Base-by-base conservation (phyloP, 2,888 invertebrate species). In the Mellilla xanthometata region DNA sequence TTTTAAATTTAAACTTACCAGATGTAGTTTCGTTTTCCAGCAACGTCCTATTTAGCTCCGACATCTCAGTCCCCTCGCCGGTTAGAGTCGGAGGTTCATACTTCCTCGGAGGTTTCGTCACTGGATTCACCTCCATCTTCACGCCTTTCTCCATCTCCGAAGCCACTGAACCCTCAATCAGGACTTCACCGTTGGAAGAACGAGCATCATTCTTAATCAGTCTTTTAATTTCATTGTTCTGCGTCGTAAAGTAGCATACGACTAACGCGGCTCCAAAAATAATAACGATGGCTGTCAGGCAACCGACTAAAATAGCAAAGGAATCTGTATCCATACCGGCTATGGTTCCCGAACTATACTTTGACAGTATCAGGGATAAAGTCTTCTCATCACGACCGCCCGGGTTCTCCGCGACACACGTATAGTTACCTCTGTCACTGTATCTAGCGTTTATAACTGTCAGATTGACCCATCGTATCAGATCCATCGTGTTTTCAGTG, bases 121-220 rank as follows among this genome's bases (percentile, higher is more conserved):
- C 93, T 0, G 96, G 96, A 83, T 96, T 96, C 33, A 95, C 94
- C 52, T 95, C 95, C 5, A 94, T 93, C 58, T 96, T 93, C 30
- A 95, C 86, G 12, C 94, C 93, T 72, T 96, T 96, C 70, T 96
- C 95, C 73, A 94, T 93, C 71, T 96, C 96, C 51, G 94, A 93
- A 1, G 92, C 91, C 2, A 94, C 93, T 0, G 94, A 94, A 7
- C 93, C 93, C 61, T 94, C 94, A 49, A 94, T 91, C 62, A 94
- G 90, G 8, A 93, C 92, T 36, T 94, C 92, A 0, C 93, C 93
- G 51, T 93, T 93, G 13, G 93, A 91, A 11, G 92, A 91, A 57
- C 92, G 90, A 13, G 84, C 72, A 49, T 93, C 93, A 31, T 84
- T 82, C 70, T 93, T 93, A 53, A 93, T 84, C 88, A 92, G 86